A percentile compares a stretch with the other conserved stretches of the same genome.
Conservation (phyloP, 2,113 vertebrate genomes). For the Lontra canadensis region DNA sequence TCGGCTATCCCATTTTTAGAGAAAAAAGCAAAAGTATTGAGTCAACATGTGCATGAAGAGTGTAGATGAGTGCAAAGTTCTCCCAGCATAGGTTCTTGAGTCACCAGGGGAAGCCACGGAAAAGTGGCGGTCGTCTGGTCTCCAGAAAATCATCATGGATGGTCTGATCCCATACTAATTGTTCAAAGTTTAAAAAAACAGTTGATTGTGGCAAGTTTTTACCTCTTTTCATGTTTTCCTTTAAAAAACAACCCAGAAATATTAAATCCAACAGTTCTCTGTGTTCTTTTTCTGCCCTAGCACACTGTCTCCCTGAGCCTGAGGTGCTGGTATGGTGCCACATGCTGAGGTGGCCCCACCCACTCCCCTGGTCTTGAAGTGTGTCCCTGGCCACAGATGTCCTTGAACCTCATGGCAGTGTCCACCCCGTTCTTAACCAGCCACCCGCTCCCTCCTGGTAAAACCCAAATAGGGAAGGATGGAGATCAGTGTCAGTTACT, state of each 20-base stretch:
- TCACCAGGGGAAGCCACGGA: constrained; percentile 58
- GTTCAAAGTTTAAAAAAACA: constrained; percentile 65
- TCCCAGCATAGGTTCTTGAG: neutral
- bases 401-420: neutral
- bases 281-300: neutral
- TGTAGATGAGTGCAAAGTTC: constrained; percentile 33
- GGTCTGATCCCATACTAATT: constrained; percentile 76
- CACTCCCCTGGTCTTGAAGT: neutral
- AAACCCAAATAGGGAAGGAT: neutral
- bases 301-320: neutral
- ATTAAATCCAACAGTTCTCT: constrained; percentile 45
- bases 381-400: neutral
- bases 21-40: constrained; percentile 66
- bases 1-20: neutral
- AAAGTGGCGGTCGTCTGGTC: constrained; percentile 61
- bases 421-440: neutral
- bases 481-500: neutral
- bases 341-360: neutral
- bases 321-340: too few species aligned
- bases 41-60: constrained; percentile 63
- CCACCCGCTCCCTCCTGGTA: neutral
- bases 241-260: constrained; percentile 58
- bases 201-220: constrained; percentile 75
- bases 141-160: constrained; percentile 57
- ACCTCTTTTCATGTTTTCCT: constrained; percentile 60